Conservation (phyloP, 2,888 invertebrate genomes). For the Prenolepis imparis region DNA sequence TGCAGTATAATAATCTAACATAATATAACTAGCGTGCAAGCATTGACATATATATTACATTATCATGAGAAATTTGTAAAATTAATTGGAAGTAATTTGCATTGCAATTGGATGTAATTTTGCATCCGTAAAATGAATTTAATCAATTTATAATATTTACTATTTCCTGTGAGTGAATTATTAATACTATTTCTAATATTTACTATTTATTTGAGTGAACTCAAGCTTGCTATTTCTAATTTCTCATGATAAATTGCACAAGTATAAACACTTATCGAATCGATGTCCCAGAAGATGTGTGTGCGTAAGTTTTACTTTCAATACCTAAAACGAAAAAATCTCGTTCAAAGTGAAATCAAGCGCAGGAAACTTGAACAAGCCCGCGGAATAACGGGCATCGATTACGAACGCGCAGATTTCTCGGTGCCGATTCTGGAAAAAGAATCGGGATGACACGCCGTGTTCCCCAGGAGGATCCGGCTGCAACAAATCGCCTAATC, state of each 20-base stretch:
- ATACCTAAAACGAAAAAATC: neutral
- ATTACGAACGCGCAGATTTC: conserved; percentile 24
- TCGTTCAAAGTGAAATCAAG: neutral
- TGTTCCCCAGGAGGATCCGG: conserved; percentile 46
- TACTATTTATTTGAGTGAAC: neutral
- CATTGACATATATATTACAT: neutral
- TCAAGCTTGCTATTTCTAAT: neutral
- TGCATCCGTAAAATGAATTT: neutral
- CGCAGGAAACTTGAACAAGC: neutral
- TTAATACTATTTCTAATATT: neutral
- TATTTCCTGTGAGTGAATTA: neutral
- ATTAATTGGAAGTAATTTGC: neutral
- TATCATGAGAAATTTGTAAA: conserved; percentile 10
- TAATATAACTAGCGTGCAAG: neutral
- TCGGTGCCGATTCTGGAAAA: conserved; percentile 15
- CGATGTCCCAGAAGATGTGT: neutral
- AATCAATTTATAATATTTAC: neutral
- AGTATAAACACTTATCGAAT: neutral
- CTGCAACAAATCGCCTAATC: conserved; percentile 77
- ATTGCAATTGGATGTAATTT: conserved; percentile 7
- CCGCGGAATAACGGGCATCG: conserved; percentile 22
- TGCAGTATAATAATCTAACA: conserved; percentile 4
- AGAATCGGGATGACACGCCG: conserved; percentile 48
- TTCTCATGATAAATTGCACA: neutral
- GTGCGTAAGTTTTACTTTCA: neutral